These are phyloP conservation scores for Cyanistes caeruleus DNA, from an alignment of 2,113 vertebrate genomes.

Conservation along the genomic window DNA sequence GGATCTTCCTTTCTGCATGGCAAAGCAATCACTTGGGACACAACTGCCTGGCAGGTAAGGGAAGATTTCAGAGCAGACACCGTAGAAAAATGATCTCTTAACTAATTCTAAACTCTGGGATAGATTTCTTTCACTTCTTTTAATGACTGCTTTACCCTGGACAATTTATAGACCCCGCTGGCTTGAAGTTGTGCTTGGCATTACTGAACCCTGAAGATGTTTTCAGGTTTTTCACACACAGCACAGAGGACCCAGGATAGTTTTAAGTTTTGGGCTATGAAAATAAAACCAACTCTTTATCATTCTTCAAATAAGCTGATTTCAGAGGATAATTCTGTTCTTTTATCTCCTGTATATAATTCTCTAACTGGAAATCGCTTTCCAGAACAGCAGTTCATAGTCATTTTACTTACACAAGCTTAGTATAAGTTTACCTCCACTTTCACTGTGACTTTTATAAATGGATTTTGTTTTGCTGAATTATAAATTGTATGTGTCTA, in stretches of 20 bases:
- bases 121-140: background rate
- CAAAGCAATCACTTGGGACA: background rate
- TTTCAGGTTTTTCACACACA: background rate
- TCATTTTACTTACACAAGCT: background rate
- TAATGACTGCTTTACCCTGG: background rate
- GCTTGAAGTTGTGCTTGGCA: background rate
- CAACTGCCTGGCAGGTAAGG: background rate
- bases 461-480: constrained; percentile 27
- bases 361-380: background rate
- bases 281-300: background rate
- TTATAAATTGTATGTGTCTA: constrained; percentile 18
- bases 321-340: background rate
- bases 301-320: background rate
- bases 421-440: constrained; percentile 16
- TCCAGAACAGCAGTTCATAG: background rate
- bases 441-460: constrained; percentile 59
- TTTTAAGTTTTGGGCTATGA: background rate
- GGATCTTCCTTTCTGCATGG: background rate
- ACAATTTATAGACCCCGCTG: background rate
- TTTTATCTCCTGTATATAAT: background rate
- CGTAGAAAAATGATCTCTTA: background rate
- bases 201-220: background rate
- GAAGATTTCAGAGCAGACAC: background rate
- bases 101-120: background rate
- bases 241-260: background rate